Base-by-base conservation (phyloP, 2,888 invertebrate genomes). In the Platycheirus albimanus region DNA sequence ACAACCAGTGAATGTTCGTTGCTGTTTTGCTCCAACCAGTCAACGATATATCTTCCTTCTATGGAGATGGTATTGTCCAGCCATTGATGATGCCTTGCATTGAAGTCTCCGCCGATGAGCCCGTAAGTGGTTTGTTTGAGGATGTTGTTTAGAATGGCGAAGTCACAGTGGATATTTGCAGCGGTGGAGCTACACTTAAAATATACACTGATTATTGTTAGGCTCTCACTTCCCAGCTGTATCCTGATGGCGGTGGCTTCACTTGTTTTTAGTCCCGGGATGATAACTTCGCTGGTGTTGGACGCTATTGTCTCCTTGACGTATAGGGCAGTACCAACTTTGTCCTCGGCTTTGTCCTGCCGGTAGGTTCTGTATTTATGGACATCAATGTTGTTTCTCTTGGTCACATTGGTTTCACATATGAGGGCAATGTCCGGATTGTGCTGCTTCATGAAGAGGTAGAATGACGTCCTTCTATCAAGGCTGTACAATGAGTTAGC, bases 31-130 rank as follows among this genome's bases (percentile, higher is more conserved):
- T 52, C 11, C 8, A 66, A 11, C 63, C 49, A 63, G 7, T 52
- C 41, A 11, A n/a, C 19, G 1, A 63, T 33, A 0, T n/a, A 3
- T 6, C 13, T 11, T 0, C 66, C 58, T 15, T 58, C 24, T 10
- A n/a, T n/a, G 41, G 0, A 13, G 7, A 11, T 2, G 0, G 19
- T 3, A 0, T 4, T 11, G 38, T 74, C 66, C 20, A 19, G 13
- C 49, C 74, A 74, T 1, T 49, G 33, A 2, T 19, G 38, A 6
- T 74, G 45, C 17, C 64, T 28, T 8, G 63, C 47, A 72, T 52
- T 1, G n/a, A n/a, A n/a, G n/a, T n/a, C n/a, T n/a, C n/a, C n/a
- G n/a, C n/a, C n/a, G n/a, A n/a, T n/a, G n/a, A 72, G 13, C 1
- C 71, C 30, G 13, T 72, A 63, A 0, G 63, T 72, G n/a, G 38